A percentile compares a stretch with the other conserved stretches of the same genome.
These are phyloP conservation scores for Drosophila paucipuncta DNA, from an alignment of 2,888 invertebrate genomes.

Conservation along the genomic window DNA sequence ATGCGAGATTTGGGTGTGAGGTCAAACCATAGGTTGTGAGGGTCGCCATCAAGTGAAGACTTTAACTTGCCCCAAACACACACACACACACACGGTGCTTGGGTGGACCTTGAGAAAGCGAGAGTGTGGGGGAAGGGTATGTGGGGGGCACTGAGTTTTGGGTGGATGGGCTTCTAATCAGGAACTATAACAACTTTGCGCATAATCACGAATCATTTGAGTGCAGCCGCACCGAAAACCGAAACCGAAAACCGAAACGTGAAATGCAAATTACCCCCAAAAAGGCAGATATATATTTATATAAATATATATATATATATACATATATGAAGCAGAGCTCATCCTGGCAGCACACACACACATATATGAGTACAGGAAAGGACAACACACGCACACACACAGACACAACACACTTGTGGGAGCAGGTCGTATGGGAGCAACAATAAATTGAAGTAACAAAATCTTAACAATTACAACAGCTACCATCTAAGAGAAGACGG, in stretches of 20 bases:
- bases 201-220: constrained; percentile 76
- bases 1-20: constrained; percentile 5
- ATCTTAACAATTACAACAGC: constrained; percentile 81
- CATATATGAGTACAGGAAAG: constrained; percentile 17
- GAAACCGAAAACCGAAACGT: constrained; percentile 40
- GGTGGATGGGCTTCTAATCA: constrained; percentile 50
- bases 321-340: constrained; percentile 31
- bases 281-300: constrained; percentile 33
- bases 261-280: constrained; percentile 63
- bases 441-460: constrained; percentile 81
- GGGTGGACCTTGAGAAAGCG: background rate
- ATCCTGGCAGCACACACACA: constrained; percentile 22
- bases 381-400: constrained; percentile 14
- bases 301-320: constrained; percentile 38
- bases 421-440: constrained; percentile 46
- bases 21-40: constrained; percentile 18
- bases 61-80: constrained; percentile 10
- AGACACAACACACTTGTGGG: background rate
- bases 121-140: background rate
- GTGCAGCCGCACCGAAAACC: constrained; percentile 50
- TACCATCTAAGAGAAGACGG: constrained; percentile 47
- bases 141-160: background rate
- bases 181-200: constrained; percentile 64
- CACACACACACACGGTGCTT: constrained; percentile 7
- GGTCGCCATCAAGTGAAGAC: constrained; percentile 29